phyloP scores from a whole-genome alignment of 1,140 invertebrate genomes.

The Phortica variegata region DNA sequence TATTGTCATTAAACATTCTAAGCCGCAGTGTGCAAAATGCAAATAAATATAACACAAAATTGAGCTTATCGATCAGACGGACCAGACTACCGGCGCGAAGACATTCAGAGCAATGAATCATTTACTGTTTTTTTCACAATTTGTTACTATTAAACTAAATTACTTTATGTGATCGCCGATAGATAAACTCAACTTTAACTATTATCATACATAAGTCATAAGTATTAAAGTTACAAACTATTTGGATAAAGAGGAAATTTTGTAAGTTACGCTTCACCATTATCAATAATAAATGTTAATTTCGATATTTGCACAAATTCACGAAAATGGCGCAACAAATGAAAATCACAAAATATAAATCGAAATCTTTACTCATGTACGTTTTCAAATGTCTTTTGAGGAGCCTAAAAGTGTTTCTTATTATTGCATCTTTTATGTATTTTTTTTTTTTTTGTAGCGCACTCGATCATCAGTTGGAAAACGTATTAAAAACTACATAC shows the following conservation, averaged over 20 bases:
- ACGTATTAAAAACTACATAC: conserved; percentile 42
- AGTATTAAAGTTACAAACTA: conserved; percentile 55
- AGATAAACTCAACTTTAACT: conserved; percentile 53
- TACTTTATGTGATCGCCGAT: too few species aligned
- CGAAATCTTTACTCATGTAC: not conserved
- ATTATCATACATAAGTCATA: conserved; percentile 48
- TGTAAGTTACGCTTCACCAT: conserved; percentile 55
- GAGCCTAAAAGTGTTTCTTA: conserved; percentile 39
- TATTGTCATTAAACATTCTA: conserved; percentile 43
- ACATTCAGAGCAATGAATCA: not conserved
- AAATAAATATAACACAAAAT: conserved; percentile 56
- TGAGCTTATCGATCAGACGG: conserved; percentile 44
- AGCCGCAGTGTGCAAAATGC: conserved; percentile 57
- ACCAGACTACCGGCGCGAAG: too few species aligned
- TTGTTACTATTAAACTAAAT: too few species aligned
- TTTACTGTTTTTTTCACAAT: not conserved
- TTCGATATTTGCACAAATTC: conserved; percentile 6
- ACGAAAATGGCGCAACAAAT: too few species aligned
- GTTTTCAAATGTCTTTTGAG: conserved; percentile 32
- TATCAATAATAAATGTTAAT: conserved; percentile 30
- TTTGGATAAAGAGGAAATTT: conserved; percentile 58
- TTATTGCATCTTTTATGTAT: conserved; percentile 17
- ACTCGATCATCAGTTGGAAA: conserved; percentile 28
- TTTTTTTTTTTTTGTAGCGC: conserved; percentile 9
- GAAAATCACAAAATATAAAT: too few species aligned